Evolutionary conservation across 2,113 vertebrate genomes (phyloP), one percentile per base, ranked within the genome.

Genomic region (Lynx canadensis): DNA sequence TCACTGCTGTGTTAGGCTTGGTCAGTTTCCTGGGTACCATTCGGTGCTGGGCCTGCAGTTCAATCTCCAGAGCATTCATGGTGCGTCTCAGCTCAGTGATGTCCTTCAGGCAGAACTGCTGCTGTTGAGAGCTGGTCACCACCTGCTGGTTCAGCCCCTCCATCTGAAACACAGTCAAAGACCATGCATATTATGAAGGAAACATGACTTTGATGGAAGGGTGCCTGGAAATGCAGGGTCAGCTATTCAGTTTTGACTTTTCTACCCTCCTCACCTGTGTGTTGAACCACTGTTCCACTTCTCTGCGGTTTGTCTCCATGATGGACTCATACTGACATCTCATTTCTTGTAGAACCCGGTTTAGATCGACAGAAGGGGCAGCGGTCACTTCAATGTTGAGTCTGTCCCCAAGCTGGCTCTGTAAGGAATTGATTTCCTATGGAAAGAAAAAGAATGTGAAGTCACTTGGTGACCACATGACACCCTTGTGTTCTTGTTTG

Each of bases 41-140:
- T 98, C 97, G 99, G 23, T 97, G 95, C 94, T 99, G 98, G 36
- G 99, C 99, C 97, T 99, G 99, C 14, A 99, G 98, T 90, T 99
- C 99, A 13, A 99, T 98, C 98, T 99, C 98, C 93, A 99, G 98
- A 6, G 92, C 1, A 95, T 99, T 99, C 88, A 98, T 41, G 5
- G 97, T 99, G 19, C 98, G 98, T 98, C 98, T 99, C 48, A 99
- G 98, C 1, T 99, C 99, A 0, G 5, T 98, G 96, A 99, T 96
- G 92, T 99, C 99, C 31, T 23, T 98, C 80, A 97, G 98, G 89
- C 97, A 98, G 12, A 88, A 74, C 65, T 99, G 98, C 25, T 99
- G 97, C 81, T 84, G 97, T 69, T 99, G 98, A 23, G 98, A 97
- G 98, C 94, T 98, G 89, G 45, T 80, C 7, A 29, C 71, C 94